Evolutionary conservation across 2,113 vertebrate genomes (phyloP).

Genomic region (Greenwoodochromis staneri): DNA sequence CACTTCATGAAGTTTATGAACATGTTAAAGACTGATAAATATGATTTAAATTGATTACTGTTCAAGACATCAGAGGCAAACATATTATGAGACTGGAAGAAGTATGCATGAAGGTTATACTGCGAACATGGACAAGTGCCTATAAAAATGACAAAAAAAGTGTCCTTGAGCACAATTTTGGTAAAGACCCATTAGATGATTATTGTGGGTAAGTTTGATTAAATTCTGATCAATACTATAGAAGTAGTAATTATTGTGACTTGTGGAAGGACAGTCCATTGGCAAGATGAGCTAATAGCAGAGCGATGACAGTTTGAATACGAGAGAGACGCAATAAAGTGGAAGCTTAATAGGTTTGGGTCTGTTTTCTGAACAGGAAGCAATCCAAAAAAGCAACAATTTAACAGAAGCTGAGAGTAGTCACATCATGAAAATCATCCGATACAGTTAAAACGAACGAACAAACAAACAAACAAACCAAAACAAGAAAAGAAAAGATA

Average conservation of each 20-base stretch:
- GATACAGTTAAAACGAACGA: background rate
- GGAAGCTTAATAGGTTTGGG: background rate
- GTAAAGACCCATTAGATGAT: background rate
- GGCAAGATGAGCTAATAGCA: background rate
- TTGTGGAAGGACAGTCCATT: background rate
- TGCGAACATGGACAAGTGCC: background rate
- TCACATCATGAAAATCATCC: background rate
- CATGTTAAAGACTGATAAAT: background rate
- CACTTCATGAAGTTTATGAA: background rate
- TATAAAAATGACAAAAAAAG: background rate
- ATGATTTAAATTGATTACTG: background rate
- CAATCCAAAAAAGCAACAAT: background rate
- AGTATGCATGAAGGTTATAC: background rate
- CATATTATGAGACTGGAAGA: background rate
- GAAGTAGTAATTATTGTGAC: background rate
- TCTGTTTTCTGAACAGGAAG: background rate
- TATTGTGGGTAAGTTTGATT: background rate
- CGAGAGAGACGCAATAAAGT: background rate
- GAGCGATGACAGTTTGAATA: background rate
- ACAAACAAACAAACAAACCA: rapidly evolving
- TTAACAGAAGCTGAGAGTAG: background rate
- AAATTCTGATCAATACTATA: background rate
- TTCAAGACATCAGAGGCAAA: background rate
- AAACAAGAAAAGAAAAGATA: background rate
- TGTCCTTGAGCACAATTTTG: background rate